phyloP scores from a whole-genome alignment of 2,113 vertebrate species.

The Microtus ochrogaster region DNA sequence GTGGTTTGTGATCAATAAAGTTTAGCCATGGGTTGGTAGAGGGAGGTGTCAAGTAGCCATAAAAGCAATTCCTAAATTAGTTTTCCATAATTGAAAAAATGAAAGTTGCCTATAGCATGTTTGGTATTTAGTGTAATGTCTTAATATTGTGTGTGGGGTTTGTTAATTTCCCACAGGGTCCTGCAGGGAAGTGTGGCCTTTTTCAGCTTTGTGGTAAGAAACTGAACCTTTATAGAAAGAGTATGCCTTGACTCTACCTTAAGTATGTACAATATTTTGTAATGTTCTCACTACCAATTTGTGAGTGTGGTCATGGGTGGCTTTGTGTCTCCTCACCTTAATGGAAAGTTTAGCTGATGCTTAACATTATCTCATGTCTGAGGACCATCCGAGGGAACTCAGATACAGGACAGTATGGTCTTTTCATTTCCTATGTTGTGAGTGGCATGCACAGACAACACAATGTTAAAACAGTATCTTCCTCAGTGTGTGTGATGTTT shows the following conservation, averaged over 20 bases:
- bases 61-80: slow-evolving; percentile 52
- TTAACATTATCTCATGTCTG: neutral
- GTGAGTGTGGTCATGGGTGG: fast-evolving
- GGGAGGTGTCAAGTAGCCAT: neutral
- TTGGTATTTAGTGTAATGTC: slow-evolving; percentile 21
- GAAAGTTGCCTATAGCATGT: neutral
- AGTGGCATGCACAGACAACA: neutral
- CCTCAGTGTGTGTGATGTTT: neutral
- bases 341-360: neutral
- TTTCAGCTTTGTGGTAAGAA: neutral
- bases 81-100: slow-evolving; percentile 55
- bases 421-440: slow-evolving; percentile 1
- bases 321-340: neutral
- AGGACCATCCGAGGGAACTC: neutral
- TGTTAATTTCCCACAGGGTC: neutral
- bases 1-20: neutral
- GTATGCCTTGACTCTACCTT: neutral
- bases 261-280: neutral
- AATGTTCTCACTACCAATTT: neutral
- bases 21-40: neutral
- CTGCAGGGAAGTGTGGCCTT: neutral
- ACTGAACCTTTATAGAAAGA: neutral
- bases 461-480: neutral
- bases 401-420: neutral
- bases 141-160: fast-evolving